Conservation (phyloP, 2,888 invertebrate species). For the Byasa hedistus region DNA sequence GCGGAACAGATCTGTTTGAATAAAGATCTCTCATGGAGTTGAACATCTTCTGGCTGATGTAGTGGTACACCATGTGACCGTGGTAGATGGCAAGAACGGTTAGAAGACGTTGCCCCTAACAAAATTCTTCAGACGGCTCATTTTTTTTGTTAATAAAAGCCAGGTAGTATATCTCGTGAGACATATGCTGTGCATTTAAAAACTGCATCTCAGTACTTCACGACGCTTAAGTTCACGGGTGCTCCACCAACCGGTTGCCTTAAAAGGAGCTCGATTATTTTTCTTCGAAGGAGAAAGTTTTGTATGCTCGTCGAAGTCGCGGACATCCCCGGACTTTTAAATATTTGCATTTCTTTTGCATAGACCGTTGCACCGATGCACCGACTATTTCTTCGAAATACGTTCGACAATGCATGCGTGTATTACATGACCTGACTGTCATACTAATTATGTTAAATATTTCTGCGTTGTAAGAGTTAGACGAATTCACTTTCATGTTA, state of each 20-base stretch:
- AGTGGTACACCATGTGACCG: not conserved
- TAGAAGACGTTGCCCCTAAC: not conserved
- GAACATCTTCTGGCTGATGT: no score
- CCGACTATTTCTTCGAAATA: constrained; percentile 45
- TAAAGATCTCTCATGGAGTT: no score
- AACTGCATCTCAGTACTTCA: not conserved
- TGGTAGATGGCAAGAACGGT: not conserved
- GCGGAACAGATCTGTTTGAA: no score
- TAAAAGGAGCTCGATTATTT: constrained; percentile 67
- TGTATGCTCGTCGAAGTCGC: constrained; percentile 50
- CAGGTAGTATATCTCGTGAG: not conserved
- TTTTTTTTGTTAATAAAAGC: constrained; percentile 10
- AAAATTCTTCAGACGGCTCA: not conserved
- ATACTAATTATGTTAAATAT: constrained; percentile 33
- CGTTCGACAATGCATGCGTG: constrained; percentile 40
- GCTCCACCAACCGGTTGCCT: constrained; percentile 58
- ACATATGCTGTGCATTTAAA: constrained; percentile 12
- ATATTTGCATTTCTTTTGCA: constrained; percentile 70
- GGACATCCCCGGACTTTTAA: constrained; percentile 62
- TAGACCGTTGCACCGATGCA: constrained; percentile 44
- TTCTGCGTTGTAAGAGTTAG: not conserved
- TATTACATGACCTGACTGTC: constrained; percentile 33
- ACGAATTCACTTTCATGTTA: not conserved
- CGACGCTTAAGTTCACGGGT: constrained; percentile 38
- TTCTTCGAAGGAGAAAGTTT: constrained; percentile 69